Evolutionary conservation across 2,797 vertebrate genomes (phyloP), one percentile per base, ranked within the genome.

Genomic region (Chrysocyon brachyurus): DNA sequence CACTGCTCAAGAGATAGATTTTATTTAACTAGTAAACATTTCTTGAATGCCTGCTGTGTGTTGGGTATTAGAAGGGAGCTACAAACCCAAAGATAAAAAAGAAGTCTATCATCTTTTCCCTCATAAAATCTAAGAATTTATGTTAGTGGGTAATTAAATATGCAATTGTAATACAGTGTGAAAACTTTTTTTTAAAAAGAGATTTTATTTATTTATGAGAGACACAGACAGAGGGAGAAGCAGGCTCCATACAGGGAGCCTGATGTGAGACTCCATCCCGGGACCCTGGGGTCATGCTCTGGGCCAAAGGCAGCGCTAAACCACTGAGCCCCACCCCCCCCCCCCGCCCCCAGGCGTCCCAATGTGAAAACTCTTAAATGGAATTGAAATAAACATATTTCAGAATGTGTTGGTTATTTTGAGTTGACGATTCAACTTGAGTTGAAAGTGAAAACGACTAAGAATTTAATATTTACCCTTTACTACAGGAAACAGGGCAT

Each of bases 391-490:
- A 56, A 70, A 72, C 10, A 9, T 72, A 90, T 46, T 96, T 91
- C 2, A 87, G 72, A 79, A 81, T 66, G 26, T 59, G 46, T 61
- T 75, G 72, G 12, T 33, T 84, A 56, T 75, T 96, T 91, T 91
- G 49, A 75, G 24, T 33, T 72, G 77, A 87, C 61, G 59, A n/a
- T 91, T 89, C n/a, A 95, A 28, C 40, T 83, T 89, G 7, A 86
- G 10, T 63, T 94, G 24, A 87, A 92, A 68, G 85, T 79, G 73
- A 81, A 95, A 87, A 91, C 87, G 12, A 70, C 78, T 87, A 75
- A 64, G 17, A 87, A 87, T 91, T 93, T 96, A 33, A 4, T 40
- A 77, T 73, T 86, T 91, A 16, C 14, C 19, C 6, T 97, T 89
- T 63, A 54, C 21, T 73, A 68, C 14, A 33, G 17, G 12, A 91